A percentile compares a stretch with the other conserved stretches of the same genome.
Evolutionary conservation across 1,140 invertebrate genomes (phyloP).

Genomic region (Dryas iulia): DNA sequence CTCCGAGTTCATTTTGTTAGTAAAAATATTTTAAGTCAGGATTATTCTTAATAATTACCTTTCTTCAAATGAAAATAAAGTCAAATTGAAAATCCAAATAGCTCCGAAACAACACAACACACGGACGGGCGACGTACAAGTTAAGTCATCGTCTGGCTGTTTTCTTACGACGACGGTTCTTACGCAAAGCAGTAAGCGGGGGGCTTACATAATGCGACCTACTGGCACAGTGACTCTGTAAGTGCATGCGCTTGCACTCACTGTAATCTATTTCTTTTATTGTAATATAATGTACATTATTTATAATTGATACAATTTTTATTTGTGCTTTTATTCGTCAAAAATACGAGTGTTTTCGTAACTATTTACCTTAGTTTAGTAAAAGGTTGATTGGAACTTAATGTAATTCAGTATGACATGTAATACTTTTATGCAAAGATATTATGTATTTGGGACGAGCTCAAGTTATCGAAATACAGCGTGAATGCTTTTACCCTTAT

Average conservation of each 20-base stretch:
- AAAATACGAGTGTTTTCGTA: no score
- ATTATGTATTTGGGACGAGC: neutral
- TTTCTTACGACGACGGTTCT: conserved; percentile 57
- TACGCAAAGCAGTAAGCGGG: conserved; percentile 70
- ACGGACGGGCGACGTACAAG: conserved; percentile 6
- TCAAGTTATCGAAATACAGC: no score
- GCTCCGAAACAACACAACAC: conserved; percentile 16
- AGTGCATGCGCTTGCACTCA: conserved; percentile 57
- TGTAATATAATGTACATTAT: conserved; percentile 19
- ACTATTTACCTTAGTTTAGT: no score
- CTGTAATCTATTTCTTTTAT: conserved; percentile 50
- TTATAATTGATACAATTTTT: neutral
- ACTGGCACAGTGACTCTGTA: conserved; percentile 72
- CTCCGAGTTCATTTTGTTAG: neutral
- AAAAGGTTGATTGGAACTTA: no score
- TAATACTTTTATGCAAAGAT: neutral
- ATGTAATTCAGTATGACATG: neutral
- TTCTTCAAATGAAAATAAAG: neutral
- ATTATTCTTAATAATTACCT: neutral
- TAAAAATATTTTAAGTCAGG: neutral
- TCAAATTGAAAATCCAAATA: neutral
- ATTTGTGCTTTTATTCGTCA: neutral
- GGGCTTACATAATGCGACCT: conserved; percentile 66
- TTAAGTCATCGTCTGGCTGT: conserved; percentile 52
- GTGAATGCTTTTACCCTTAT: no score